phyloP scores from a whole-genome alignment of 1,140 invertebrate species.

The Trypoxylus dichotomus region DNA sequence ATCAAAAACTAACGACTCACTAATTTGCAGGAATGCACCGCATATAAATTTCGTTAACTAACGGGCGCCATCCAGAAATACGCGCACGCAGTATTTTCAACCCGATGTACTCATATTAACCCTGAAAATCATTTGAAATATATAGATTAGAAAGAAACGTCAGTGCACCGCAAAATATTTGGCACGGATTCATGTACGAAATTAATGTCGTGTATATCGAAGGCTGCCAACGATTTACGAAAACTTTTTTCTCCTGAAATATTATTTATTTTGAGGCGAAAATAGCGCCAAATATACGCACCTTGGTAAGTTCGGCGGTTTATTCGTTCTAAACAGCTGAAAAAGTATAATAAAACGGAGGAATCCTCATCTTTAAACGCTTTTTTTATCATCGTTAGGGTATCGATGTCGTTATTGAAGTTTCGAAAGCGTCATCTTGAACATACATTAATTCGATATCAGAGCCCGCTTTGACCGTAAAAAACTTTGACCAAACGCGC shows the following conservation, averaged over 20 bases:
- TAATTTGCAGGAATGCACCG: background rate
- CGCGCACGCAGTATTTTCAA: background rate
- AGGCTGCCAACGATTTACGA: constrained; percentile 8
- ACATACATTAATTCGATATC: constrained; percentile 15
- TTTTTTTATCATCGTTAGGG: background rate
- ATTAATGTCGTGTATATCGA: constrained; percentile 22
- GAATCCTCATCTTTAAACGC: background rate
- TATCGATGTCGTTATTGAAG: background rate
- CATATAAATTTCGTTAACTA: constrained; percentile 2
- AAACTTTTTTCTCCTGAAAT: background rate
- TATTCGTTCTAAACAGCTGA: background rate
- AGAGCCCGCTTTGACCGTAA: background rate
- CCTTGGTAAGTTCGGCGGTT: background rate
- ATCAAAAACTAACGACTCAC: background rate
- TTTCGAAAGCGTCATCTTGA: background rate
- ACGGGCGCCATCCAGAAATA: constrained; percentile 14
- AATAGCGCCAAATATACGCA: background rate
- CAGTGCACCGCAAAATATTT: constrained; percentile 19
- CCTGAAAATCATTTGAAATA: background rate
- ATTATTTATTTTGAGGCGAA: constrained; percentile 8
- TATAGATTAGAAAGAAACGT: constrained; percentile 1
- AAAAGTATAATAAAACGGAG: background rate
- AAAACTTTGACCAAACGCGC: constrained; percentile 12
- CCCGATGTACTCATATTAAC: background rate
- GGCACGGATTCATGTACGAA: constrained; percentile 1